Conservation (phyloP, 2,888 invertebrate species). For the Dascillus cervinus region DNA sequence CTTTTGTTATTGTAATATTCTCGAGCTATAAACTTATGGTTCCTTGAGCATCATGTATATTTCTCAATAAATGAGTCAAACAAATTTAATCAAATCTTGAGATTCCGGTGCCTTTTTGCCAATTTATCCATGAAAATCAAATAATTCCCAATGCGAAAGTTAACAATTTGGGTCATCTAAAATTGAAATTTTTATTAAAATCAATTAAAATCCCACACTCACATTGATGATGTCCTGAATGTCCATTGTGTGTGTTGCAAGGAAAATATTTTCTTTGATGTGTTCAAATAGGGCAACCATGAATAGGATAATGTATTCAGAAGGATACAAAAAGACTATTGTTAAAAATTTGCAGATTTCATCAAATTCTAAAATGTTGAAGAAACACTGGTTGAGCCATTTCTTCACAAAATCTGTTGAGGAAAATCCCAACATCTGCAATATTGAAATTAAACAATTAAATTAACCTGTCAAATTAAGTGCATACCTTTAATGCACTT, state of each 20-base stretch:
- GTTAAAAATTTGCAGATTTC: conserved; percentile 23
- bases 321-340: conserved; percentile 19
- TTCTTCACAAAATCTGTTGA: conserved; percentile 13
- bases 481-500: conserved; percentile 15
- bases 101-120: conserved; percentile 18
- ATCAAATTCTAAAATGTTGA: conserved; percentile 19
- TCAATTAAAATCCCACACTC: conserved; percentile 4
- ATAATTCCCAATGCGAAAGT: conserved; percentile 15
- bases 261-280: conserved; percentile 15
- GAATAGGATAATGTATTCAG: conserved; percentile 20
- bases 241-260: conserved; percentile 9
- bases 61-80: too few species aligned
- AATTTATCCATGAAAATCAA: conserved; percentile 20
- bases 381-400: conserved; percentile 23
- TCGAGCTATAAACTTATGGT: too few species aligned
- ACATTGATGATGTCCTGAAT: conserved; percentile 17
- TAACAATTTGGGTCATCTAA: conserved; percentile 17
- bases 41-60: too few species aligned
- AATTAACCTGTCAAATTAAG: not conserved
- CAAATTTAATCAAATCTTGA: too few species aligned
- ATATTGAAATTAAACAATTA: conserved; percentile 3
- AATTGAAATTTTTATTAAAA: conserved; percentile 6
- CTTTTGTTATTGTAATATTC: too few species aligned
- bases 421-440: conserved; percentile 14
- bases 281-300: conserved; percentile 19